Evolutionary conservation across 2,797 vertebrate species (phyloP).

Genomic region (Molossus molossus): DNA sequence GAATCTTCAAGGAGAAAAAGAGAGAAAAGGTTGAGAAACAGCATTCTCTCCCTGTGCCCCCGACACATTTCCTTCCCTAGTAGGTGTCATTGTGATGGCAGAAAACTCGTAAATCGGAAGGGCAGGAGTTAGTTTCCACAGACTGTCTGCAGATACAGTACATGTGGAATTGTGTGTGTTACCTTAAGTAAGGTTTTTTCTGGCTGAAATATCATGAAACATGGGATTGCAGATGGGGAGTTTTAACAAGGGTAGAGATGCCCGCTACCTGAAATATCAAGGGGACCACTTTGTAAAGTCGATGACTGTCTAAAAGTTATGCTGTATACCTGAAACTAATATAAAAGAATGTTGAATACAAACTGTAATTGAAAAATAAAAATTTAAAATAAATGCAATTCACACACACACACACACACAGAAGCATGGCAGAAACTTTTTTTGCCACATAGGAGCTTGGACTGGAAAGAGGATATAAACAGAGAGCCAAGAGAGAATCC

Average conservation of each 20-base stretch:
- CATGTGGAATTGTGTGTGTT: neutral
- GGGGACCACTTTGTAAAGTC: neutral
- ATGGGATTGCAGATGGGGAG: neutral
- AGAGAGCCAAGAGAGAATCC: neutral
- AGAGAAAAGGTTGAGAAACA: neutral
- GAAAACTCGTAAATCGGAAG: neutral
- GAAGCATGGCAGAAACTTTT: neutral
- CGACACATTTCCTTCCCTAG: neutral
- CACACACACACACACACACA: neutral
- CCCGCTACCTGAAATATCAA: neutral
- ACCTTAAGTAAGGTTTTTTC: neutral
- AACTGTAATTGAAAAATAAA: neutral
- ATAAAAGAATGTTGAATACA: neutral
- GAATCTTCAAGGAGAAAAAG: neutral
- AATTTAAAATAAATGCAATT: neutral
- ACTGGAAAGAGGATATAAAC: neutral
- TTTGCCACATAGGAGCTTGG: neutral
- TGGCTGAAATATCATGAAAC: neutral
- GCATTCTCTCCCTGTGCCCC: neutral
- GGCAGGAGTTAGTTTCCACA: neutral
- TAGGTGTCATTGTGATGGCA: neutral
- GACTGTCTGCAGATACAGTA: neutral
- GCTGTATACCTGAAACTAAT: neutral
- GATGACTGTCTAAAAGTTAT: neutral
- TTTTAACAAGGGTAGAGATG: neutral